Conservation (phyloP, 2,797 vertebrate genomes). For the Hemitrygon akajei region DNA sequence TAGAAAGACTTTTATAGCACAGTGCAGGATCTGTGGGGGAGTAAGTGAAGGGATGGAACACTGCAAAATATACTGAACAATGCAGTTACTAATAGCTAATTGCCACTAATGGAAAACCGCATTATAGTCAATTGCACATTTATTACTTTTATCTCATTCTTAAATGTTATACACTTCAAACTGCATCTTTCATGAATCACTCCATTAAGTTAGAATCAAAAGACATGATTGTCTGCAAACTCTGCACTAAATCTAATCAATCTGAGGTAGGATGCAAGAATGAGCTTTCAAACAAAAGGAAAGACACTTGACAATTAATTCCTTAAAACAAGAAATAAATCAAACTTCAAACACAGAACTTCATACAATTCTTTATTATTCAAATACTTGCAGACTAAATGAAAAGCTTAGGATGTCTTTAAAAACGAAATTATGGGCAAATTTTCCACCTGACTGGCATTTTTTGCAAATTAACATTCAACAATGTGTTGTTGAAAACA, state of each 20-base stretch:
- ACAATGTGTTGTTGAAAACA: not conserved
- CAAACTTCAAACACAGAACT: not conserved
- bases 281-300: not conserved
- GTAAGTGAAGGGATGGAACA: not conserved
- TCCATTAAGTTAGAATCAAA: too few relatives aligned
- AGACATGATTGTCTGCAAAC: not conserved
- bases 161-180: not conserved
- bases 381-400: not conserved
- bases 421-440: not conserved
- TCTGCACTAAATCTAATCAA: not conserved
- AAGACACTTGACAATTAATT: not conserved
- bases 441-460: not conserved
- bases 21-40: not conserved
- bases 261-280: not conserved
- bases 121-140: not conserved
- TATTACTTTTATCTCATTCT: not conserved
- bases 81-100: not conserved
- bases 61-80: not conserved
- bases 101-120: not conserved
- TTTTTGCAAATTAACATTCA: not conserved
- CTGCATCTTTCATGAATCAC: not conserved
- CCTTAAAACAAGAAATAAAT: not conserved
- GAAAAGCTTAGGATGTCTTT: not conserved
- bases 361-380: conserved; percentile 1
- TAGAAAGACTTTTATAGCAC: not conserved